Evolutionary conservation across 2,113 vertebrate genomes (phyloP), one percentile per base, ranked within the genome.

Genomic region (Miniopterus natalensis): DNA sequence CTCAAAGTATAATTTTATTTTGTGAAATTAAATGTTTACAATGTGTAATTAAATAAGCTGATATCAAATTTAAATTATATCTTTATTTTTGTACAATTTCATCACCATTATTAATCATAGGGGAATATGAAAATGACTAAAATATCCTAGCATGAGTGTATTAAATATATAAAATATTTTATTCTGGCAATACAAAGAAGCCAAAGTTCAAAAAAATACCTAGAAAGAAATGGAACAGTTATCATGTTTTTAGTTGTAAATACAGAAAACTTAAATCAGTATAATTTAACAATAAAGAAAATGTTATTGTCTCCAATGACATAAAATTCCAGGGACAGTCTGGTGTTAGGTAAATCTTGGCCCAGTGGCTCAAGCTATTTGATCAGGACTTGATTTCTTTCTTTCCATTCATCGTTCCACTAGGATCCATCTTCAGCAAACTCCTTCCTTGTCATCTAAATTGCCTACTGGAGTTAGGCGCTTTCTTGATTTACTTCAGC

Each of bases 201-300:
- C 18, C 21, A 31, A 87, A 78, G 49, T 88, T 84, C 65, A 93
- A 93, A 29, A 91, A 88, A 88, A 91, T 51, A 71, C 40, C 20
- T 77, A 87, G 47, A 84, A 88, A 11, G 63, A 71, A 81, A 88
- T 49, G 21, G n/a, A 20, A 81, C 11, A 68, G 36, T 45, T 95
- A 49, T 6, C 21, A 83, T 71, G 31, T 42, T 87, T 88, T 89
- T 66, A 71, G 61, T 40, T 25, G 8, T 47, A 61, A 90, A 36
- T 63, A 68, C 3, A 79, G 31, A 79, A 95, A 55, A 31, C 7
- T 21, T 21, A 89, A 42, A 23, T 87, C 27, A 66, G 13, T 77
- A 12, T 88, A 61, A 80, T 79, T 84, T 55, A 61, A 42, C 25
- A 57, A 55, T 14, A 68, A 75, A 55, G 40, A 92, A 63, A 29